Conservation (phyloP, 2,888 invertebrate species). For the Biston betularia region DNA sequence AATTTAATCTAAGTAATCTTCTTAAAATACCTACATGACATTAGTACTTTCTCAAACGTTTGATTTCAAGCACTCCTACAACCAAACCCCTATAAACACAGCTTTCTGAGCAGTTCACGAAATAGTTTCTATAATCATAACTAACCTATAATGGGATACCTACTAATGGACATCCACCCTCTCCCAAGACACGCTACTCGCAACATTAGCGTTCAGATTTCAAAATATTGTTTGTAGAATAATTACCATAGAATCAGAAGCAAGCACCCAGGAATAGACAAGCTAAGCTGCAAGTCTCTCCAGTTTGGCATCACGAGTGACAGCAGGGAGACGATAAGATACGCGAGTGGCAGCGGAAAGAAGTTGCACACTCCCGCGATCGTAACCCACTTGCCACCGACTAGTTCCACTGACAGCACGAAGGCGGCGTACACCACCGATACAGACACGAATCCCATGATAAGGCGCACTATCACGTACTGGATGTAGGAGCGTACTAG, state of each 20-base stretch:
- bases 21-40: too few species aligned
- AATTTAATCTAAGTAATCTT: too few species aligned
- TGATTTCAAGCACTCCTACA: too few species aligned
- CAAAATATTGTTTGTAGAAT: background rate
- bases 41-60: too few species aligned
- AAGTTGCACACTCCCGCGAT: slow-evolving; percentile 93
- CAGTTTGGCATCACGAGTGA: slow-evolving; percentile 91
- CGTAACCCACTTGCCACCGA: slow-evolving; percentile 92
- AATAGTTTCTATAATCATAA: too few species aligned
- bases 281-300: slow-evolving; percentile 89
- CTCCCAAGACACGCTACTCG: too few species aligned
- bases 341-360: slow-evolving; percentile 92
- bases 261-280: slow-evolving; percentile 90
- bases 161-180: background rate
- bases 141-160: background rate
- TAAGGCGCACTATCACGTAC: slow-evolving; percentile 89
- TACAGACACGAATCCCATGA: slow-evolving; percentile 92
- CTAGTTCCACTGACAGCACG: slow-evolving; percentile 92
- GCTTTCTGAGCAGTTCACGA: too few species aligned
- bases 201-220: background rate
- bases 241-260: slow-evolving; percentile 89
- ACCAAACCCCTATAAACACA: too few species aligned
- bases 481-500: slow-evolving; percentile 90
- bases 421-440: slow-evolving; percentile 93
- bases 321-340: slow-evolving; percentile 90